phyloP scores from a whole-genome alignment of 2,888 invertebrate genomes.

The Muschampia plurimacula region DNA sequence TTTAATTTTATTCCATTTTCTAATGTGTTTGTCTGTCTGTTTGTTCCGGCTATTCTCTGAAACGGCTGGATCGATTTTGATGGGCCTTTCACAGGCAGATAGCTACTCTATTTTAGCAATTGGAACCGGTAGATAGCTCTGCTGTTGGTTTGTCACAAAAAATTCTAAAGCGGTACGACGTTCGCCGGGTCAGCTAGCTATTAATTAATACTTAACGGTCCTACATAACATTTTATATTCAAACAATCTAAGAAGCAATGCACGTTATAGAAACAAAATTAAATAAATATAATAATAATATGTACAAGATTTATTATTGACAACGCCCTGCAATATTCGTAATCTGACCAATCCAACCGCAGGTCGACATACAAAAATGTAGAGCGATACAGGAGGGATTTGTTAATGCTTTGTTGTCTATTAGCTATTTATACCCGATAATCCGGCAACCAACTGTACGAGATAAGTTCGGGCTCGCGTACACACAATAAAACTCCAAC shows the following conservation, averaged over 20 bases:
- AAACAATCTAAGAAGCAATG: background rate
- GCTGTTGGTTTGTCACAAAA: too few species aligned
- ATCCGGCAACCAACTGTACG: conserved; percentile 81
- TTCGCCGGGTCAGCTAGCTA: too few species aligned
- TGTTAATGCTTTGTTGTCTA: conserved; percentile 75
- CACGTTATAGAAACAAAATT: background rate
- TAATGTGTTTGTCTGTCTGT: too few species aligned
- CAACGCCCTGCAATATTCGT: conserved; percentile 18
- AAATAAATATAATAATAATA: background rate
- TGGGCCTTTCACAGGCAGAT: too few species aligned
- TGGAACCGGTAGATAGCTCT: too few species aligned
- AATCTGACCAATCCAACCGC: conserved; percentile 50
- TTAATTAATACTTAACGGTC: too few species aligned
- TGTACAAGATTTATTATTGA: conserved; percentile 16
- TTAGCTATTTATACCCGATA: conserved; percentile 76
- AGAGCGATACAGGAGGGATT: conserved; percentile 46
- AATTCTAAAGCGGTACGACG: too few species aligned
- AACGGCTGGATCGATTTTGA: too few species aligned
- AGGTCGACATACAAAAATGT: conserved; percentile 40
- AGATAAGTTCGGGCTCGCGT: conserved; percentile 70
- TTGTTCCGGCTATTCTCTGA: too few species aligned
- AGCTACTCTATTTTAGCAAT: too few species aligned
- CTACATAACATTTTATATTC: background rate
- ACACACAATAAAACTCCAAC: conserved; percentile 74
- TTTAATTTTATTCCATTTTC: too few species aligned